A percentile compares a stretch with the other conserved stretches of the same genome.
phyloP scores from a whole-genome alignment of 2,113 vertebrate species.

The Eonycteris spelaea region DNA sequence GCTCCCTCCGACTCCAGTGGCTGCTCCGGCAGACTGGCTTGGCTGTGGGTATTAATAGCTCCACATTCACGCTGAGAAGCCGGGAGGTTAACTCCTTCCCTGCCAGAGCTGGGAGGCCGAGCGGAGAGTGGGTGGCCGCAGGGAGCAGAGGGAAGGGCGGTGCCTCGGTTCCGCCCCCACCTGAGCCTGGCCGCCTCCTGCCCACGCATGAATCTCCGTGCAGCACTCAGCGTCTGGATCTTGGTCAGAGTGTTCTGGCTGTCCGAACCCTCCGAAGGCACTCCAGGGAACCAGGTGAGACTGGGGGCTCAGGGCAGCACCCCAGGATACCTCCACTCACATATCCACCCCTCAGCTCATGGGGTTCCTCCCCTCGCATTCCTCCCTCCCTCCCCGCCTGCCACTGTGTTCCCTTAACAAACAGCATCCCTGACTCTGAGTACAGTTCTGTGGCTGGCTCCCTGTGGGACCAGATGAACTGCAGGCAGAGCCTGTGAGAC shows the following conservation, averaged over 20 bases:
- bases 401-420: background rate
- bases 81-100: constrained; percentile 81
- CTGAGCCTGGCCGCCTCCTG: background rate
- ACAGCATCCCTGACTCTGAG: background rate
- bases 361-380: background rate
- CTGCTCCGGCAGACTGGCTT: constrained; percentile 78
- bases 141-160: constrained; percentile 81
- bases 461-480: background rate
- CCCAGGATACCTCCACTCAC: background rate
- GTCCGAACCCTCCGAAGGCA: background rate
- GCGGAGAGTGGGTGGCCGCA: background rate
- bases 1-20: constrained; percentile 45
- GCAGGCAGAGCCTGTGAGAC: background rate
- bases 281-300: background rate
- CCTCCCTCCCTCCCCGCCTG: background rate
- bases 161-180: background rate
- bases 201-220: accelerated
- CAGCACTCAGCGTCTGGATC: background rate
- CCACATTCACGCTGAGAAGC: constrained; percentile 79
- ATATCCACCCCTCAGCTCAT: background rate
- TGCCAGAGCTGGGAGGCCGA: constrained; percentile 59
- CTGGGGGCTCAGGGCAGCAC: background rate
- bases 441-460: background rate
- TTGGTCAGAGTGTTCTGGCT: background rate
- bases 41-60: constrained; percentile 86